Evolutionary conservation across 2,888 invertebrate genomes (phyloP).

Genomic region (Hirtodrosophila duncani): DNA sequence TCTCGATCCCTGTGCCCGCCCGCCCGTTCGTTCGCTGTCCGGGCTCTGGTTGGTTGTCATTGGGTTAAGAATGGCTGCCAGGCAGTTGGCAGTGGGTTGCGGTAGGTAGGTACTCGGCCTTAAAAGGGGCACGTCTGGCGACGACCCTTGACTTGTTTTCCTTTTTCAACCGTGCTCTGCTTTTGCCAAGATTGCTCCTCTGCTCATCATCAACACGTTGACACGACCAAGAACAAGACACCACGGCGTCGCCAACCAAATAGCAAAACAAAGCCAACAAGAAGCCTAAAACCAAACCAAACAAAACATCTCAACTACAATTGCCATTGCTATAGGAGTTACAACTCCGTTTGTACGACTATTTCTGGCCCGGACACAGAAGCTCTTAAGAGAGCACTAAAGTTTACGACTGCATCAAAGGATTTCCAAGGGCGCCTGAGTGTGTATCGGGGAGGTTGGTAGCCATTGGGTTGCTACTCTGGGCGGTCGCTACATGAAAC

Average conservation of each 20-base stretch:
- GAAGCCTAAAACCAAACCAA: slow-evolving; percentile 9
- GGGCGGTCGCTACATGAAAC: slow-evolving; percentile 47
- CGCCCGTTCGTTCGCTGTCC: too few relatives aligned
- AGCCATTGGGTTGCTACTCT: neutral
- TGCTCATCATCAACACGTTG: slow-evolving; percentile 26
- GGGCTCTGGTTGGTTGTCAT: too few relatives aligned
- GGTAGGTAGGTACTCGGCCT: neutral
- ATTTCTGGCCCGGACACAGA: slow-evolving; percentile 5
- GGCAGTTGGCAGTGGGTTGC: neutral
- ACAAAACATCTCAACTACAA: slow-evolving; percentile 6
- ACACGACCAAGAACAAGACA: neutral
- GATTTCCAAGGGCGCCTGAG: slow-evolving; percentile 34
- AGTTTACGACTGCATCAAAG: slow-evolving; percentile 64
- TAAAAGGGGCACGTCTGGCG: slow-evolving; percentile 62
- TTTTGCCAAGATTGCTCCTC: slow-evolving; percentile 10
- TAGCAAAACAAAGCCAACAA: neutral
- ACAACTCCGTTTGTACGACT: neutral
- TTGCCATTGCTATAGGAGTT: neutral
- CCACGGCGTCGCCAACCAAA: too few relatives aligned
- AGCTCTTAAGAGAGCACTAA: slow-evolving; percentile 46
- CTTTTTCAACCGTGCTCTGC: slow-evolving; percentile 30
- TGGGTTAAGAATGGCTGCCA: too few relatives aligned
- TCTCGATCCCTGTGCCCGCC: too few relatives aligned
- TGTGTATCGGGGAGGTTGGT: neutral
- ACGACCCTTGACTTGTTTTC: slow-evolving; percentile 62